Percentiles rank a stretch among this genome's conserved stretches.
Evolutionary conservation across 2,113 vertebrate genomes (phyloP).

Genomic region (Mastomys natalensis): DNA sequence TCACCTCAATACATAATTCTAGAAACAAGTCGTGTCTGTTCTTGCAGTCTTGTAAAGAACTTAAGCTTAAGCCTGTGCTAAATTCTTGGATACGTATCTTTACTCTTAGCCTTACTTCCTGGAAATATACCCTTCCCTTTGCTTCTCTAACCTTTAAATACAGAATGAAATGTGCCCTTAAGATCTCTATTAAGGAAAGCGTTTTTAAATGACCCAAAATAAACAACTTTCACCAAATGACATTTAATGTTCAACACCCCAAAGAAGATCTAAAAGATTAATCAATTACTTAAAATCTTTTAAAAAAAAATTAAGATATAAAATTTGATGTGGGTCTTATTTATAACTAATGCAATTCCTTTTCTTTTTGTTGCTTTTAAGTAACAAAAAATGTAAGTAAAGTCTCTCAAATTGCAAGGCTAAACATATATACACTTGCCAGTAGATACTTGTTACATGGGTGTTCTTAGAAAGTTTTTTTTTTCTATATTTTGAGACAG

Average conservation of each 20-base stretch:
- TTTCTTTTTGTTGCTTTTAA: not conserved
- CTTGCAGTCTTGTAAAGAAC: not conserved
- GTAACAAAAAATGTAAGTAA: not conserved
- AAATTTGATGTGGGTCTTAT: not conserved
- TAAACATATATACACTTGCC: not conserved
- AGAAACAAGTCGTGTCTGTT: not conserved
- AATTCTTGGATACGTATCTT: not conserved
- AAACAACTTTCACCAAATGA: not conserved
- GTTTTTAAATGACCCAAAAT: constrained; percentile 20
- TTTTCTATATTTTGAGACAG: not conserved
- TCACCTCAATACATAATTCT: not conserved
- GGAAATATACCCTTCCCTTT: constrained; percentile 33
- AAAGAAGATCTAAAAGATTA: constrained; percentile 42
- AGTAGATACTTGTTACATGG: not conserved
- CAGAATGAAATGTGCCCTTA: not conserved
- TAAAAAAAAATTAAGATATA: not conserved
- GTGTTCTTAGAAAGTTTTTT: not conserved
- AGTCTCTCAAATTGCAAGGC: not conserved
- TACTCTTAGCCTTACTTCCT: not conserved
- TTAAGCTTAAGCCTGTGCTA: not conserved
- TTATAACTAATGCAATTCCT: not conserved
- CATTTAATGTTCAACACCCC: not conserved
- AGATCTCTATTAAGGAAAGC: not conserved
- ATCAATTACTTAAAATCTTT: not conserved
- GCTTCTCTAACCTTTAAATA: constrained; percentile 37